Evolutionary conservation across 92 coral and sea anemone genomes (phyloP).

Genomic region (Virgularia gustaviana): DNA sequence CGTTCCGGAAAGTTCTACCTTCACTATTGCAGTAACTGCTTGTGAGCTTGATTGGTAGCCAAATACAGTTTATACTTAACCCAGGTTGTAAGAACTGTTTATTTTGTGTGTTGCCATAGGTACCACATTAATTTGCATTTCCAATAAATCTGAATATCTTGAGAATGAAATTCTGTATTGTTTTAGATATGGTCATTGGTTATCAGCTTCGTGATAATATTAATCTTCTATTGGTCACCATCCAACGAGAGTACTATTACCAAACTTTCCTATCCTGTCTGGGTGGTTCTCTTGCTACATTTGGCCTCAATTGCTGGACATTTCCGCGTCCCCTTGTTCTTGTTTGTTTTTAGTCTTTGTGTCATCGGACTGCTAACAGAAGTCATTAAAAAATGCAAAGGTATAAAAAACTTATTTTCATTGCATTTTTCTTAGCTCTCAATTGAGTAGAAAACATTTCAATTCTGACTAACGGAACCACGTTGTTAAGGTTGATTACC

Average conservation of each 20-base stretch:
- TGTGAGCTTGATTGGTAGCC: too few relatives aligned
- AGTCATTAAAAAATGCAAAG: constrained; percentile 54
- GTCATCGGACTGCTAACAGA: constrained; percentile 76
- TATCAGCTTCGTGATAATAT: constrained; percentile 59
- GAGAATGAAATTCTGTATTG: neutral
- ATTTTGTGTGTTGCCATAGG: neutral
- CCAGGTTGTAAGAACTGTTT: too few relatives aligned
- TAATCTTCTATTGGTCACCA: constrained; percentile 87
- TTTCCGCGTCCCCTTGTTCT: constrained; percentile 70
- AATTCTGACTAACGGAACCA: too few relatives aligned
- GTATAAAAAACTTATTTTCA: neutral
- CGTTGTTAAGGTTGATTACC: too few relatives aligned
- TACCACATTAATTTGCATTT: neutral
- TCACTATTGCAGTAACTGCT: too few relatives aligned
- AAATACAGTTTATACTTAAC: too few relatives aligned
- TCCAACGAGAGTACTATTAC: constrained; percentile 61
- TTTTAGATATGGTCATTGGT: constrained; percentile 81
- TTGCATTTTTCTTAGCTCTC: too few relatives aligned
- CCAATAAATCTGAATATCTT: too few relatives aligned
- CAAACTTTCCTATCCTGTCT: constrained; percentile 77
- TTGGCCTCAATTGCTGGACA: constrained; percentile 86
- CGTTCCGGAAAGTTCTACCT: too few relatives aligned
- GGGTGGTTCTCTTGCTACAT: constrained; percentile 74
- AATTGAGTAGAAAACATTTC: too few relatives aligned
- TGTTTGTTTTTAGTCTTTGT: constrained; percentile 62